phyloP scores from a whole-genome alignment of 2,113 vertebrate species.

The Oreocharis arfaki region DNA sequence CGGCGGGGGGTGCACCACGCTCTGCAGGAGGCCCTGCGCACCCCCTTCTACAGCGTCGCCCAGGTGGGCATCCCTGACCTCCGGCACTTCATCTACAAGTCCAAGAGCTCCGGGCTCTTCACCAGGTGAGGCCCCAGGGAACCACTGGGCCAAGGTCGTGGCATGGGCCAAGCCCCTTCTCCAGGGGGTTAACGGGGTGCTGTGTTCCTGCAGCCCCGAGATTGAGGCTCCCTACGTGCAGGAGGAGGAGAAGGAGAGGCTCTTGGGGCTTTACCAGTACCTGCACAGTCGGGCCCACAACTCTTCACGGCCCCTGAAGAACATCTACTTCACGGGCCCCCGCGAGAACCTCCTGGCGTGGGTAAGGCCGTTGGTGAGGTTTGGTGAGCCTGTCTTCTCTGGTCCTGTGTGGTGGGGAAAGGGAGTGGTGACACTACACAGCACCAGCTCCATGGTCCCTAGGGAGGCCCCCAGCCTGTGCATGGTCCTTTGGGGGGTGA shows the following conservation, averaged over 20 bases:
- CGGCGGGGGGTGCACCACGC: slow-evolving; percentile 80
- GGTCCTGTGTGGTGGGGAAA: fast-evolving
- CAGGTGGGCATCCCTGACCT: slow-evolving; percentile 93
- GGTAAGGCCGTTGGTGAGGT: slow-evolving; percentile 72
- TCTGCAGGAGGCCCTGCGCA: slow-evolving; percentile 84
- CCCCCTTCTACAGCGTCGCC: slow-evolving; percentile 82
- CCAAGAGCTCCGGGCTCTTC: slow-evolving; percentile 95
- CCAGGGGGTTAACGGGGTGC: neutral
- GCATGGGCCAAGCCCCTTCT: neutral
- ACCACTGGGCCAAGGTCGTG: fast-evolving
- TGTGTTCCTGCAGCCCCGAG: slow-evolving; percentile 80
- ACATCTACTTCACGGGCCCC: slow-evolving; percentile 87
- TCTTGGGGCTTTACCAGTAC: slow-evolving; percentile 91
- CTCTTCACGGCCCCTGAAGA: slow-evolving; percentile 85
- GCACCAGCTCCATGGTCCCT: neutral
- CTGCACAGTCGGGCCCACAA: slow-evolving; percentile 93
- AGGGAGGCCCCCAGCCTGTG: neutral
- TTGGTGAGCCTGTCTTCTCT: neutral
- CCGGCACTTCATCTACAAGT: slow-evolving; percentile 97
- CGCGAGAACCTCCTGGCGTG: slow-evolving; percentile 90
- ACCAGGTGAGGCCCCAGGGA: slow-evolving; percentile 83
- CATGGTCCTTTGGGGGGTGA: neutral
- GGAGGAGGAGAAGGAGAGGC: slow-evolving; percentile 85
- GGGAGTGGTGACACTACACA: neutral
- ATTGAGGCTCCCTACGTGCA: slow-evolving; percentile 84